Conservation (phyloP, 2,113 vertebrate genomes). For the Cisticola juncidis region DNA sequence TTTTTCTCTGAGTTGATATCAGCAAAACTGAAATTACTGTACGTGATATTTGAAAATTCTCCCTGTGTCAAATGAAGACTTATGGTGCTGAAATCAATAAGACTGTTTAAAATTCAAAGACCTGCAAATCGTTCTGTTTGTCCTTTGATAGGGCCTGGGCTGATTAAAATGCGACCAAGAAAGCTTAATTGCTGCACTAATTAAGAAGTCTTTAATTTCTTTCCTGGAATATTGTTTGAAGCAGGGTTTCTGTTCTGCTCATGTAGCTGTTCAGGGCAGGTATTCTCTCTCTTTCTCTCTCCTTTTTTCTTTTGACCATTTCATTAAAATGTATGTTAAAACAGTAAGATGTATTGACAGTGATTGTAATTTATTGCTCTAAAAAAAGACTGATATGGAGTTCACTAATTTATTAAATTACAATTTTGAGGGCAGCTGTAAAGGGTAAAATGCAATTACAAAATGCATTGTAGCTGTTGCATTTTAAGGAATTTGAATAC, state of each 20-base stretch:
- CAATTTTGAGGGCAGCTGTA: slow-evolving; percentile 58
- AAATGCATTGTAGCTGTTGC: slow-evolving; percentile 67
- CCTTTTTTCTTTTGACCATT: slow-evolving; percentile 2
- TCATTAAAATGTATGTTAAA: slow-evolving; percentile 49
- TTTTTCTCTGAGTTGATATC: slow-evolving; percentile 57
- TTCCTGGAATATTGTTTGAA: slow-evolving; percentile 83
- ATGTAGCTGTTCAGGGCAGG: slow-evolving; percentile 72
- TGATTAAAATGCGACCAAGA: slow-evolving; percentile 88
- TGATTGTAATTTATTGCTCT: slow-evolving; percentile 67
- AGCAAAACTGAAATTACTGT: slow-evolving; percentile 76
- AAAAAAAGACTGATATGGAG: slow-evolving; percentile 47
- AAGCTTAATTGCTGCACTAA: slow-evolving; percentile 87
- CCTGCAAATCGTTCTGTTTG: slow-evolving; percentile 87
- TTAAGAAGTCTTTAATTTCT: slow-evolving; percentile 89
- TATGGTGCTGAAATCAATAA: slow-evolving; percentile 83
- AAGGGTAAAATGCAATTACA: slow-evolving; percentile 64
- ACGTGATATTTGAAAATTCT: slow-evolving; percentile 80
- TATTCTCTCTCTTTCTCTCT: slow-evolving; percentile 56
- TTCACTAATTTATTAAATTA: slow-evolving; percentile 62
- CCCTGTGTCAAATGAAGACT: slow-evolving; percentile 77
- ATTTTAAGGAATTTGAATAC: slow-evolving; percentile 56
- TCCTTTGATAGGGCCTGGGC: slow-evolving; percentile 86
- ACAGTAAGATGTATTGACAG: slow-evolving; percentile 44
- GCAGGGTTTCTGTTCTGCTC: slow-evolving; percentile 64
- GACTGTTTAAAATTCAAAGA: slow-evolving; percentile 87